Base-by-base conservation (phyloP, 1,140 invertebrate genomes). In the Hycleus cichorii region DNA sequence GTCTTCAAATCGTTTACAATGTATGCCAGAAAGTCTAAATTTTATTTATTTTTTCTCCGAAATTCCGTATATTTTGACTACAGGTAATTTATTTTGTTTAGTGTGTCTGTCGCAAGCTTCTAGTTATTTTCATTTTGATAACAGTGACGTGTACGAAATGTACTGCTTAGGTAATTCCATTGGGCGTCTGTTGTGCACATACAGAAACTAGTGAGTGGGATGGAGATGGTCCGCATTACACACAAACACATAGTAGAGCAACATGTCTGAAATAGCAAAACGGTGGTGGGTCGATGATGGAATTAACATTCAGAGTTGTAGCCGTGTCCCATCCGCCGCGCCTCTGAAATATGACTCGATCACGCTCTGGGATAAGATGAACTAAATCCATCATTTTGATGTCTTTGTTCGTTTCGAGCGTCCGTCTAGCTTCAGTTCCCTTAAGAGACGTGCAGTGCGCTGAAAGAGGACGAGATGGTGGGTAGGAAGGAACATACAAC, bases 311-410 rank as follows among this genome's bases (percentile, higher is more conserved):
- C 70, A 72, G 65, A 70, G 69, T 66, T 70, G 69, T 68, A 66
- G 65, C 58, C 58, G 61, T 58, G 67, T 66, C 68, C 64, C 61
- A 64, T 67, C 59, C 60, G 50, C 58, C 60, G 57, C 50, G 53
- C 58, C 60, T 58, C 66, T 74, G 68, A 74, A 74, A 74, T 74
- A 74, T 74, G 67, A 68, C 69, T 73, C 70, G 71, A 74, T 74
- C 71, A 73, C 71, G 73, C 70, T 70, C 66, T 64, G 66, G 69
- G 67, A 72, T 70, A 69, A 74, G 72, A 74, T 74, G 72, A 74
- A 72, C 70, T 69, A 64, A 69, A 74, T 74, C 68, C 68, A 73
- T 74, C 73, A 74, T 74, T 70, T 72, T 74, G 73, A 74, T 73
- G 73, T 73, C 73, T 74, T 73, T 71, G 72, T 74, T 74, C 72